Percentiles rank a stretch among this genome's conserved stretches.
These are phyloP conservation scores for Acheta domesticus DNA, from an alignment of 2,888 invertebrate species.

Conservation along the genomic window DNA sequence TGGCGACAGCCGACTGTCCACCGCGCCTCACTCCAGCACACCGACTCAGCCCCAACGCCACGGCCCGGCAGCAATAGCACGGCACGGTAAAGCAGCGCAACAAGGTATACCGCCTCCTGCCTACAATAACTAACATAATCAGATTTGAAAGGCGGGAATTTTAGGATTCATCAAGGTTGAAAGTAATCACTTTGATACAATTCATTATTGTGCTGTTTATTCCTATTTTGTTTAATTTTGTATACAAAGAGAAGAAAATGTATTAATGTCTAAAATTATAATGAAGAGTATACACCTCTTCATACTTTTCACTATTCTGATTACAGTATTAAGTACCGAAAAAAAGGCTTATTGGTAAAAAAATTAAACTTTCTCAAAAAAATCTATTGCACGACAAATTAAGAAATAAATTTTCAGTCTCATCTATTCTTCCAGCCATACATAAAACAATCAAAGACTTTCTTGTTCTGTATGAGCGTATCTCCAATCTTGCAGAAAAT, in stretches of 20 bases:
- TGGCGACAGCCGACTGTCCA: background rate
- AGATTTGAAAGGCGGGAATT: no score
- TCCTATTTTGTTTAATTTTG: background rate
- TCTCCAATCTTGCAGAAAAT: background rate
- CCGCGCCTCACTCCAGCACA: background rate
- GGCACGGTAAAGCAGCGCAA: background rate
- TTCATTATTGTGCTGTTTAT: background rate
- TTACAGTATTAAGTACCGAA: background rate
- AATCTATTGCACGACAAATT: slow-evolving; percentile 8
- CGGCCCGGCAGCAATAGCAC: background rate
- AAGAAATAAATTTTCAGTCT: slow-evolving; percentile 3
- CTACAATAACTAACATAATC: no score
- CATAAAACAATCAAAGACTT: background rate
- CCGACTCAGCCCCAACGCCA: background rate
- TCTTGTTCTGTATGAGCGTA: background rate
- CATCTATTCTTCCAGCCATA: background rate
- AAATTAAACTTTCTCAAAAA: slow-evolving; percentile 8
- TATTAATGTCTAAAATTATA: slow-evolving; percentile 18
- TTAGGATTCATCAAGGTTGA: no score
- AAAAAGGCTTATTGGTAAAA: background rate
- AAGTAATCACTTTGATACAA: no score
- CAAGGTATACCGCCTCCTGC: no score
- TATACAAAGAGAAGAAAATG: slow-evolving; percentile 18
- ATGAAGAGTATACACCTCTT: background rate
- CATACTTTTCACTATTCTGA: background rate